phyloP scores from a whole-genome alignment of 2,113 vertebrate species.

The Rhinopomastus cyanomelas region DNA sequence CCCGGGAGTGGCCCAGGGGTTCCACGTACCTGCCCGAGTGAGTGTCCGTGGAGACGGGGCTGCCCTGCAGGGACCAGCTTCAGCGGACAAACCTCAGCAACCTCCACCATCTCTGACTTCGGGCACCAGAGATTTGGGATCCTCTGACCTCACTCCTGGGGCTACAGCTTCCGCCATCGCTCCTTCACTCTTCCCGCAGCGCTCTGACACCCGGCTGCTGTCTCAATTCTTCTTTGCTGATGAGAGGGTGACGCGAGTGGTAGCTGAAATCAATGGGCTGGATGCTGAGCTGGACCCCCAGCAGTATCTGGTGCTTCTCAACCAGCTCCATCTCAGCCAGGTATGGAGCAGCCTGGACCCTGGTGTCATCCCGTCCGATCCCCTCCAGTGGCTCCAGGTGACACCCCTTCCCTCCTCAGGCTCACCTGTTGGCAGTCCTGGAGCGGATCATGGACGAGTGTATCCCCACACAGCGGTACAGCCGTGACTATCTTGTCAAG shows the following conservation, averaged over 20 bases:
- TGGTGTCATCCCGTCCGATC: accelerated
- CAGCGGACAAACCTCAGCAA: too few species aligned
- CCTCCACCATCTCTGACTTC: accelerated
- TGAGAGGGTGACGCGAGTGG: conserved; percentile 67
- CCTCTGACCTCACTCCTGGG: not conserved
- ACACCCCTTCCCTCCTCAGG: conserved; percentile 37
- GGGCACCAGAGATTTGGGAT: not conserved
- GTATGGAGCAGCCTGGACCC: not conserved
- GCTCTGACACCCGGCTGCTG: conserved; percentile 73
- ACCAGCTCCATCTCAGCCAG: conserved; percentile 76
- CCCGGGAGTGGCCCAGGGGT: not conserved
- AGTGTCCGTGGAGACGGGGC: not conserved
- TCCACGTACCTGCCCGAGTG: not conserved
- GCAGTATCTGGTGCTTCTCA: conserved; percentile 75
- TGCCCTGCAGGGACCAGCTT: accelerated
- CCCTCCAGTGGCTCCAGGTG: not conserved
- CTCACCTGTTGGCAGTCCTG: conserved; percentile 68
- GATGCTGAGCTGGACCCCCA: conserved; percentile 72
- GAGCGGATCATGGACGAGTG: conserved; percentile 76
- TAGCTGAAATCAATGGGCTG: conserved; percentile 70
- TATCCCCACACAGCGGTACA: conserved; percentile 67
- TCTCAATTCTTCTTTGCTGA: conserved; percentile 77
- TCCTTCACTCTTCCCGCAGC: conserved; percentile 24
- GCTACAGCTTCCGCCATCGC: accelerated
- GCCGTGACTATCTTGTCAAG: conserved; percentile 76